These are phyloP conservation scores for Heliconius nattereri DNA, from an alignment of 1,140 invertebrate genomes.

Conservation along the genomic window DNA sequence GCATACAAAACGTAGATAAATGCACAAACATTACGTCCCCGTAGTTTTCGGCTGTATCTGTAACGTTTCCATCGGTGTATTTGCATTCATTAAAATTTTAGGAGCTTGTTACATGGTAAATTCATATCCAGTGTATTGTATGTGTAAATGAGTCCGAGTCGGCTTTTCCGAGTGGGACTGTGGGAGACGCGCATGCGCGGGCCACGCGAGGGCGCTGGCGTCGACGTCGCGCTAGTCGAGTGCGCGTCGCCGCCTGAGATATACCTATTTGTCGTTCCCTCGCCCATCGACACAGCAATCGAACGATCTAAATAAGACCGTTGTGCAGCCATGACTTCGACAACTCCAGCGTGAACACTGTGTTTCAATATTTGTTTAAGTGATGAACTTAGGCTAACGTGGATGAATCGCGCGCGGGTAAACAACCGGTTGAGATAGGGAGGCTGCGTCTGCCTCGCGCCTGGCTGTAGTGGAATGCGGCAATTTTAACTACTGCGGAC, in stretches of 20 bases:
- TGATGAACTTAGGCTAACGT: slow-evolving; percentile 56
- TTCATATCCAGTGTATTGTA: slow-evolving; percentile 39
- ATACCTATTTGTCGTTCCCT: slow-evolving; percentile 46
- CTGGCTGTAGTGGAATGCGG: slow-evolving; percentile 77
- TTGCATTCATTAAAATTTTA: slow-evolving; percentile 42
- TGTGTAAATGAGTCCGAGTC: slow-evolving; percentile 55
- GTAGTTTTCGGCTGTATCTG: slow-evolving; percentile 20
- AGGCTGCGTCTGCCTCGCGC: slow-evolving; percentile 74
- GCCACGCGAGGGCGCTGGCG: slow-evolving; percentile 64
- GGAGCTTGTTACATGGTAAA: slow-evolving; percentile 39
- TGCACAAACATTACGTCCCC: not conserved
- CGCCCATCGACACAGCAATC: slow-evolving; percentile 46
- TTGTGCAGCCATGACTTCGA: slow-evolving; percentile 55
- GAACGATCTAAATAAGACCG: slow-evolving; percentile 59
- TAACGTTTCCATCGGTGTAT: slow-evolving; percentile 33
- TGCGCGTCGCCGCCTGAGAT: slow-evolving; percentile 53
- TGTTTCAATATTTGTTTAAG: slow-evolving; percentile 69
- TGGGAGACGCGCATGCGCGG: slow-evolving; percentile 51
- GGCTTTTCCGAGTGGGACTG: slow-evolving; percentile 52
- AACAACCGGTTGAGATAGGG: slow-evolving; percentile 75
- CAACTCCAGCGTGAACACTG: slow-evolving; percentile 43
- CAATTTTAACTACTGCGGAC: slow-evolving; percentile 79
- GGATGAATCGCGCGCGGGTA: slow-evolving; percentile 49
- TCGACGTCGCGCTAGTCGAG: slow-evolving; percentile 65
- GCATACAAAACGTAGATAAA: not conserved